Evolutionary conservation across 2,888 invertebrate genomes (phyloP).

Genomic region (Iselma pallidipennis): DNA sequence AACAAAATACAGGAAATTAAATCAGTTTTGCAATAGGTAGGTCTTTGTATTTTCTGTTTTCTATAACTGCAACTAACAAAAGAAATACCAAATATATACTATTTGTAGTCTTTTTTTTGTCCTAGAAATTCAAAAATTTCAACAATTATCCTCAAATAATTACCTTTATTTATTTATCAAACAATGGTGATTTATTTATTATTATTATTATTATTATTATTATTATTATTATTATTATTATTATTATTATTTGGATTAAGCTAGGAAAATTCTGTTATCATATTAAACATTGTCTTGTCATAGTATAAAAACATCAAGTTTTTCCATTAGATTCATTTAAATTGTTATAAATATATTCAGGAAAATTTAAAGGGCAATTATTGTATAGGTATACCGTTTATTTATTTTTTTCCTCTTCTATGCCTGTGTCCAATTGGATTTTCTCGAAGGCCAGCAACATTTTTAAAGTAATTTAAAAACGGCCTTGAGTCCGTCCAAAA

Average conservation of each 20-base stretch:
- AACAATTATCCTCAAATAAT: too few species aligned
- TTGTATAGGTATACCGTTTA: conserved; percentile 1
- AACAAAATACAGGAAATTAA: conserved; percentile 38
- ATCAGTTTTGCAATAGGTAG: conserved; percentile 27
- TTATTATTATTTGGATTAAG: too few species aligned
- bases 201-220: too few species aligned
- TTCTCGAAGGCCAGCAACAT: conserved; percentile 21
- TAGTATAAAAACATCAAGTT: background rate
- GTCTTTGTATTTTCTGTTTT: conserved; percentile 3
- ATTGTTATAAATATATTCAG: background rate
- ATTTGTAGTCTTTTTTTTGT: too few species aligned
- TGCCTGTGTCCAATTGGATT: background rate
- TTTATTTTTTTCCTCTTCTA: background rate
- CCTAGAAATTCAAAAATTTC: too few species aligned
- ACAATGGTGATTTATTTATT: too few species aligned
- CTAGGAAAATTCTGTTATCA: background rate
- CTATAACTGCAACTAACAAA: background rate
- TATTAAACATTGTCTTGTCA: too few species aligned
- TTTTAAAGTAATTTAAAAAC: conserved; percentile 23
- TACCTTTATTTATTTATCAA: too few species aligned
- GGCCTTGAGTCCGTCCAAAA: conserved; percentile 18
- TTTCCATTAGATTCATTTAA: background rate
- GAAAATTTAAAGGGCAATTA: background rate
- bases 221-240: too few species aligned
- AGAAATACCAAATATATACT: too few species aligned